phyloP scores from a whole-genome alignment of 2,797 vertebrate species.

The Crenichthys baileyi region DNA sequence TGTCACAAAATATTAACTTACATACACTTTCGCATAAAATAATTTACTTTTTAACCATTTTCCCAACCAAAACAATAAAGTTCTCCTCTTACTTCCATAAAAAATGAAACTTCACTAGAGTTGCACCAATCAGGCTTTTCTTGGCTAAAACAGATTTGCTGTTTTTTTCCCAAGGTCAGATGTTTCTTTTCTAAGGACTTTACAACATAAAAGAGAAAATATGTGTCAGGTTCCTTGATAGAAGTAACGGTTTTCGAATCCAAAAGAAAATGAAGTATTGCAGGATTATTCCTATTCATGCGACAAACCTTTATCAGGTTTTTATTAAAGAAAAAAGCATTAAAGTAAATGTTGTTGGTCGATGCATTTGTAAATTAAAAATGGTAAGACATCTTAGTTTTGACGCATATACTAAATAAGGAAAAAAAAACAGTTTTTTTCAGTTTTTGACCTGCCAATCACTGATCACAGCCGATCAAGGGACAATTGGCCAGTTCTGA shows the following conservation, averaged over 20 bases:
- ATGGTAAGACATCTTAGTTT: background rate
- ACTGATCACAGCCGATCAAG: background rate
- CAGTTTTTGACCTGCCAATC: background rate
- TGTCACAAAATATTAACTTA: background rate
- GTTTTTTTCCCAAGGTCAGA: background rate
- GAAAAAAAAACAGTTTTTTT: background rate
- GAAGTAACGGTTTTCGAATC: too few relatives aligned
- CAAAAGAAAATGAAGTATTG: background rate
- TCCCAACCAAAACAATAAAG: too few relatives aligned
- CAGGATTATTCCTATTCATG: background rate
- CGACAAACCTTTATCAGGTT: too few relatives aligned
- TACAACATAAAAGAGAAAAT: background rate
- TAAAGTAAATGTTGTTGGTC: background rate
- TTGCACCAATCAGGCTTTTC: background rate
- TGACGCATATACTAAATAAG: background rate
- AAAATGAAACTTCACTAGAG: background rate
- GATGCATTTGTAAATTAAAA: background rate
- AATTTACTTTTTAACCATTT: too few relatives aligned
- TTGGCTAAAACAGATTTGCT: background rate
- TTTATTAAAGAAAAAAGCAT: too few relatives aligned
- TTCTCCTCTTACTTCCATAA: background rate
- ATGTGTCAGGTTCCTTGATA: background rate
- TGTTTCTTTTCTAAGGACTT: background rate
- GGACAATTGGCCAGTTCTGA: background rate
- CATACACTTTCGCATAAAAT: too few relatives aligned